These are phyloP conservation scores for Pammene fasciana DNA, from an alignment of 2,888 invertebrate species.

Conservation along the genomic window DNA sequence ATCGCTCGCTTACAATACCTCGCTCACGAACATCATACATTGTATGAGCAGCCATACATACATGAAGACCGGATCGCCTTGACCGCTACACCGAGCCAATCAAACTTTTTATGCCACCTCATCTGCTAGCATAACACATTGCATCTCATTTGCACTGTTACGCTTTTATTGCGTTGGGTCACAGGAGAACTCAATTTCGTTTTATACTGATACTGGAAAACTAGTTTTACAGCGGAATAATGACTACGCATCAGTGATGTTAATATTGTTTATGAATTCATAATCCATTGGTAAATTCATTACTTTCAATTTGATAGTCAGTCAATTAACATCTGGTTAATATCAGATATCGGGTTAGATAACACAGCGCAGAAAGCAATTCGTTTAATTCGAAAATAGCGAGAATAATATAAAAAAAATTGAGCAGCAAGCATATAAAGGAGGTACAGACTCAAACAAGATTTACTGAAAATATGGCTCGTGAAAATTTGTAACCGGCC, in stretches of 20 bases:
- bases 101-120: constrained; percentile 40
- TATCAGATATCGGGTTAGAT: background rate
- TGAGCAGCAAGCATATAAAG: too few species aligned
- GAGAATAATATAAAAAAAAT: too few species aligned
- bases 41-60: constrained; percentile 16
- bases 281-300: constrained; percentile 3
- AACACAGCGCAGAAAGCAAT: background rate
- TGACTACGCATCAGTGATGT: background rate
- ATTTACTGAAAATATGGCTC: too few species aligned
- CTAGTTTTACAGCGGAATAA: constrained; percentile 2
- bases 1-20: constrained; percentile 22
- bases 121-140: constrained; percentile 33
- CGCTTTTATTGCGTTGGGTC: constrained; percentile 21
- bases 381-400: too few species aligned
- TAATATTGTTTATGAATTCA: background rate
- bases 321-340: background rate
- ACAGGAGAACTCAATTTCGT: constrained; percentile 21
- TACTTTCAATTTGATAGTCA: background rate
- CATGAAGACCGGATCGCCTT: constrained; percentile 36
- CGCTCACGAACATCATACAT: constrained; percentile 16
- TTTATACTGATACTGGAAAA: constrained; percentile 18
- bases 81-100: constrained; percentile 39
- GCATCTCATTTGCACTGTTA: constrained; percentile 26
- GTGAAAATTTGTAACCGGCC: too few species aligned
- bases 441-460: too few species aligned